Base-by-base conservation (phyloP, 2,113 vertebrate genomes). In the Lampris incognitus region DNA sequence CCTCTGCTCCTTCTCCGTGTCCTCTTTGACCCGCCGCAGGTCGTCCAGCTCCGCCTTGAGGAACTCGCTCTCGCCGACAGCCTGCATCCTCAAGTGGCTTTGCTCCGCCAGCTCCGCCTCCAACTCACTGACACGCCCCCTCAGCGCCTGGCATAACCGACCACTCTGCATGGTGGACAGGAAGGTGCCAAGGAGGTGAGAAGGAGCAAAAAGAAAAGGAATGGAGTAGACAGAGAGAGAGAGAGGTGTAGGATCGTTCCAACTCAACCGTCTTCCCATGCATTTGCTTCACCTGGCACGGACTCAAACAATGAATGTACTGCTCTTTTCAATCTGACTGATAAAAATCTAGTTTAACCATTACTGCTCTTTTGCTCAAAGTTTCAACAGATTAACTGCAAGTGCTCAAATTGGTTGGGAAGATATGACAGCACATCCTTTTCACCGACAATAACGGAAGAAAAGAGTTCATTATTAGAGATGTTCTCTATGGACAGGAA, bases 81-180 rank as follows among this genome's bases (percentile, higher is more conserved):
- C 98, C 93, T 97, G 97, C 84, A 96, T 95, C 86, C 95, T 95
- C 90, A 98, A 92, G 92, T 99, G 97, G 81, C 85, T 94, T 93
- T 99, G 97, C 88, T 99, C 97, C 0, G 97, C 98, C 37, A 99
- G 93, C 91, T 99, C 97, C 0, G 97, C 97, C 86, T 99, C 98
- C 89, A 99, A 91, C 92, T 99, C 97, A 0, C 83, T 97, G 82
- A 96, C 81, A 0, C 94, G 96, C 24, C 97, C 96, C 7, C 94
- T 94, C 83, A 99, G 93, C 63, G 96, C 96, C 83, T 96, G 91
- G 10, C 92, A 58, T 1, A 96, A 87, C 37, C 96, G 95, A 0
- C 95, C 90, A 0, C 95, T 97, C 97, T 99, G 79, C 10, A 36
- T 44, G 48, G 46, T 9, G 61, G 49, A 48, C n/a, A 39, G 11